Evolutionary conservation across 2,113 vertebrate genomes (phyloP).

Genomic region (Neodontobutis hainanensis): DNA sequence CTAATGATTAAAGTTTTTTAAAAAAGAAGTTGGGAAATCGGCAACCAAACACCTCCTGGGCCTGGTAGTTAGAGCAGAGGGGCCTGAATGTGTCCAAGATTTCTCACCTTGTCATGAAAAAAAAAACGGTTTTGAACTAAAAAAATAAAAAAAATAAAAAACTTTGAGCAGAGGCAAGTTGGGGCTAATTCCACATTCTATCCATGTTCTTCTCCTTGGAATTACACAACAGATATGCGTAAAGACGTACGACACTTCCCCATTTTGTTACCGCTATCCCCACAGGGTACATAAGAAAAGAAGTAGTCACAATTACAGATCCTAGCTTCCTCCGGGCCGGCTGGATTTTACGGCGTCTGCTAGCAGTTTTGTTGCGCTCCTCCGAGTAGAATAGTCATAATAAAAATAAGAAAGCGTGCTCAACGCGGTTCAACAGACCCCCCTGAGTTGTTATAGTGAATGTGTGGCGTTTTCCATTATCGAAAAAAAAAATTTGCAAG

Average conservation of each 20-base stretch:
- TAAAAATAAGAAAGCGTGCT: conserved; percentile 14
- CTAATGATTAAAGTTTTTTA: conserved; percentile 30
- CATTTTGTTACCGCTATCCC: conserved; percentile 55
- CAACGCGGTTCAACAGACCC: conserved; percentile 46
- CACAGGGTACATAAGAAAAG: conserved; percentile 45
- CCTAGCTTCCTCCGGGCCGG: conserved; percentile 63
- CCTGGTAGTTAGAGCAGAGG: conserved; percentile 39
- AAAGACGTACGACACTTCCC: conserved; percentile 46
- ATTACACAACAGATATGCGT: conserved; percentile 31
- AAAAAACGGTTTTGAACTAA: neutral
- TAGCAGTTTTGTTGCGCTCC: conserved; percentile 33
- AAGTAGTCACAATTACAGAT: conserved; percentile 50
- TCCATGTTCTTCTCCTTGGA: conserved; percentile 54
- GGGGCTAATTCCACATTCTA: conserved; percentile 40
- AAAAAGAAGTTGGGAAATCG: neutral
- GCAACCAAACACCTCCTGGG: conserved; percentile 40
- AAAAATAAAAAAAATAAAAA: conserved; percentile 10
- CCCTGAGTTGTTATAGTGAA: conserved; percentile 45
- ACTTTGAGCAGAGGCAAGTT: conserved; percentile 38
- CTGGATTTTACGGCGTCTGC: conserved; percentile 41
- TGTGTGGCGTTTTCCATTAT: conserved; percentile 71
- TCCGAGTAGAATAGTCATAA: neutral
- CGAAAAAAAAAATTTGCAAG: conserved; percentile 57
- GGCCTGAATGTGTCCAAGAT: conserved; percentile 43
- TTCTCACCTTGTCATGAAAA: conserved; percentile 60